phyloP scores from a whole-genome alignment of 2,113 vertebrate species.

The Fulica atra region DNA sequence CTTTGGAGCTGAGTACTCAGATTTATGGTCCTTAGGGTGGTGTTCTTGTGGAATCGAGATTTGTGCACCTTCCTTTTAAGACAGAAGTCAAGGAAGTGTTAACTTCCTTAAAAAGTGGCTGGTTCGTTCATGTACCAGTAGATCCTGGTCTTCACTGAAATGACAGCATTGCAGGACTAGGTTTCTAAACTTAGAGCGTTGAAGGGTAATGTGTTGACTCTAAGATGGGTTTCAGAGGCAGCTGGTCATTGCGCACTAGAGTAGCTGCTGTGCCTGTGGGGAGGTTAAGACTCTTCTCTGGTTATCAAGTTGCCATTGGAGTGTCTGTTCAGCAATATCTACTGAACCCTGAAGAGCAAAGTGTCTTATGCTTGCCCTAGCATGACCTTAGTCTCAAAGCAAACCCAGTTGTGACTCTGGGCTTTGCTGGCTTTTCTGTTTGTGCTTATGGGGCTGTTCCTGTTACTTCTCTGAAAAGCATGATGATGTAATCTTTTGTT shows the following conservation, averaged over 20 bases:
- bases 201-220: not conserved
- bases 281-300: not conserved
- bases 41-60: not conserved
- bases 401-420: not conserved
- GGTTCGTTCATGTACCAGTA: not conserved
- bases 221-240: not conserved
- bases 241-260: fast-evolving
- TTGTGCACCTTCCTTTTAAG: not conserved
- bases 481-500: not conserved
- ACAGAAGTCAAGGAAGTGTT: not conserved
- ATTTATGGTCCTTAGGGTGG: not conserved
- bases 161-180: not conserved
- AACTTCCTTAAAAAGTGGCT: not conserved
- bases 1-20: not conserved
- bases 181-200: not conserved
- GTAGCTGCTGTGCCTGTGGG: not conserved
- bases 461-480: not conserved
- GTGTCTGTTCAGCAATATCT: not conserved
- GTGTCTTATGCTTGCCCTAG: not conserved
- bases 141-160: not conserved
- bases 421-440: not conserved
- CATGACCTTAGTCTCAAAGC: not conserved
- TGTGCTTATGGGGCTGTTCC: not conserved
- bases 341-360: not conserved
- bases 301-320: not conserved